Evolutionary conservation across 2,113 vertebrate genomes (phyloP).

Genomic region (Triplophysa tibetana): DNA sequence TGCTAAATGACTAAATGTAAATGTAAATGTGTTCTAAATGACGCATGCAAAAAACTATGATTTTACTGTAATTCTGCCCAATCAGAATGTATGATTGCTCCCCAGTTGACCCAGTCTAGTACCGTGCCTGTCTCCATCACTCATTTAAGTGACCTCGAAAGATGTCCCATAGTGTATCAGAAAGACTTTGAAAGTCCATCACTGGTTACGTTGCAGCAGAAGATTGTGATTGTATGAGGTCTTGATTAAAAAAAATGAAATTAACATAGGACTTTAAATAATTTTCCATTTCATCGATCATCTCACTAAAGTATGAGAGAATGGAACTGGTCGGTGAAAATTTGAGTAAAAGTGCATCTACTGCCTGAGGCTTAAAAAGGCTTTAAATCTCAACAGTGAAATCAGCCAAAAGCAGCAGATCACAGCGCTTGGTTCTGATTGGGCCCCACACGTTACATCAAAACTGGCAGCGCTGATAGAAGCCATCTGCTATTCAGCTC

Average conservation of each 20-base stretch:
- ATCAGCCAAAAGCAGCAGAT: constrained; percentile 38
- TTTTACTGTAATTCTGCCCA: too few relatives aligned
- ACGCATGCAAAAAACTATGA: too few relatives aligned
- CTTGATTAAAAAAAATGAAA: too few relatives aligned
- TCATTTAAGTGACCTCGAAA: background rate
- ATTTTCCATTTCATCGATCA: constrained; percentile 17
- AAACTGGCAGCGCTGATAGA: constrained; percentile 36
- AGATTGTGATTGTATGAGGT: background rate
- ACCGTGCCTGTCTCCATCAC: background rate
- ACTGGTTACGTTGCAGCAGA: background rate
- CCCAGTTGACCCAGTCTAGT: too few relatives aligned
- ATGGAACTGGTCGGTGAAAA: background rate
- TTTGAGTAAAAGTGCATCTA: background rate
- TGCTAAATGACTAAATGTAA: too few relatives aligned
- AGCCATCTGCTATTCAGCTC: constrained; percentile 35
- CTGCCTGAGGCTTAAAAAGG: constrained; percentile 23
- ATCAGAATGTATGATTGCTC: too few relatives aligned
- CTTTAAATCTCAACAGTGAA: constrained; percentile 26
- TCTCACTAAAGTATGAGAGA: background rate
- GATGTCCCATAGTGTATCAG: background rate
- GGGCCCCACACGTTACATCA: background rate
- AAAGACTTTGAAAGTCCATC: background rate
- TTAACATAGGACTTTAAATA: constrained; percentile 1
- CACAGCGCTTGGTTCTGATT: constrained; percentile 29
- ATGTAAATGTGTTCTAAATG: too few relatives aligned